Evolutionary conservation across 2,797 vertebrate genomes (phyloP), one percentile per base, ranked within the genome.

Genomic region (Chelon labrosus): DNA sequence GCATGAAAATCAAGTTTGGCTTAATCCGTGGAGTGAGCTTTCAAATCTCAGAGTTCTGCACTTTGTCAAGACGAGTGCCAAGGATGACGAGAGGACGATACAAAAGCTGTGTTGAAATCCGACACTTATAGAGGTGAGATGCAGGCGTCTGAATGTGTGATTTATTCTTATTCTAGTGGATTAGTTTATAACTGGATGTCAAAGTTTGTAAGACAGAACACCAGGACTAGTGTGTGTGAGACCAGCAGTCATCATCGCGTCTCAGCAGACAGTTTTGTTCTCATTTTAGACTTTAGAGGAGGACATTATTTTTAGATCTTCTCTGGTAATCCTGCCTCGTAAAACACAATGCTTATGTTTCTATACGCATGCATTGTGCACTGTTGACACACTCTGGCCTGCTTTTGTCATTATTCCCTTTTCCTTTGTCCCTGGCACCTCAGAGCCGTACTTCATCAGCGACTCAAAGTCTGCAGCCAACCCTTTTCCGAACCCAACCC

Each of bases 11-110:
- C 12, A 73, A 10, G 20, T 67, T 82, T 91, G 66, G 81, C 76
- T 77, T 39, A 47, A 80, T 75, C 10, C 17, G 11, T 27, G 41
- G 58, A 35, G 57, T 88, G 76, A 95, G 85, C 93, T 94, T 71
- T 93, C 86, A 93, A 92, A 95, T 88, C 88, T 88, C 3, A 19
- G 92, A 92, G 89, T 83, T 61, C 69, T 93, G 79, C 70, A 87
- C 82, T 91, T 95, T 94, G 88, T 94, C 92, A 94, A 94, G 85
- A 89, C 94, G 77, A 94, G 89, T 80, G 91, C 93, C 89, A 94
- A 94, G 84, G 96, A 89, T 61, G 73, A 84, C 52, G 70, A 80
- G 59, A 87, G 86, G 91, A 65, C 76, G 85, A 96, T 31, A 31
- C 90, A 86, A 77, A 79, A 85, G 88, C 87, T 46, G 90, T 92